Conservation (phyloP, 2,797 vertebrate species). For the Alauda arvensis region DNA sequence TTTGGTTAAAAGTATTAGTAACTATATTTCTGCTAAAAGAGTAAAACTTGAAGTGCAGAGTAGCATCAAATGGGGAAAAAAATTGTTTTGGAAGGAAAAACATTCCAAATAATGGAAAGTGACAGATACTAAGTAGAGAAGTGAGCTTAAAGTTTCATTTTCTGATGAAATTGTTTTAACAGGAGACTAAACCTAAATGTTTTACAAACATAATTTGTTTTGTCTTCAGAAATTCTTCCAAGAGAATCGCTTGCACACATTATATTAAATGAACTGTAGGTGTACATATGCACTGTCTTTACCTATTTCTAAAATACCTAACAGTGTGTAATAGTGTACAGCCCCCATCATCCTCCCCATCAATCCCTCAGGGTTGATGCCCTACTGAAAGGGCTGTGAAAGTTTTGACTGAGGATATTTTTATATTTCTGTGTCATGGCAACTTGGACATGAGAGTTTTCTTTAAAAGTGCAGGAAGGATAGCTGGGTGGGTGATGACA, state of each 20-base stretch:
- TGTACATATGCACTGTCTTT: not conserved
- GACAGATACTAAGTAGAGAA: not conserved
- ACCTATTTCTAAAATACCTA: not conserved
- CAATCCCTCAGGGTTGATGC: not conserved
- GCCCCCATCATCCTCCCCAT: not conserved
- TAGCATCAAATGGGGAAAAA: not conserved
- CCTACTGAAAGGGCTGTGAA: not conserved
- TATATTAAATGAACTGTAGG: not conserved
- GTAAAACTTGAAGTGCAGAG: not conserved
- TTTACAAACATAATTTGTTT: not conserved
- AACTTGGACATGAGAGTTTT: not conserved
- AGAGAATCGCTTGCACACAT: accelerated
- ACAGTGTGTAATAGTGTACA: not conserved
- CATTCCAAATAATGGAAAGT: not conserved
- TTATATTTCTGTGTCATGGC: not conserved
- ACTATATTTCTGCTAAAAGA: not conserved
- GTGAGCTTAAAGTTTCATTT: not conserved
- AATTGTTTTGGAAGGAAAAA: not conserved
- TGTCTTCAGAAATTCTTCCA: not conserved
- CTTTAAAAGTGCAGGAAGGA: not conserved
- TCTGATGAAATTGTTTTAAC: not conserved
- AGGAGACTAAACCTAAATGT: not conserved
- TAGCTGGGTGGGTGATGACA: not conserved
- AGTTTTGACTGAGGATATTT: not conserved
- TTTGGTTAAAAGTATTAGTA: not conserved